Conservation (phyloP, 2,797 vertebrate species). For the Trematomus bernacchii region DNA sequence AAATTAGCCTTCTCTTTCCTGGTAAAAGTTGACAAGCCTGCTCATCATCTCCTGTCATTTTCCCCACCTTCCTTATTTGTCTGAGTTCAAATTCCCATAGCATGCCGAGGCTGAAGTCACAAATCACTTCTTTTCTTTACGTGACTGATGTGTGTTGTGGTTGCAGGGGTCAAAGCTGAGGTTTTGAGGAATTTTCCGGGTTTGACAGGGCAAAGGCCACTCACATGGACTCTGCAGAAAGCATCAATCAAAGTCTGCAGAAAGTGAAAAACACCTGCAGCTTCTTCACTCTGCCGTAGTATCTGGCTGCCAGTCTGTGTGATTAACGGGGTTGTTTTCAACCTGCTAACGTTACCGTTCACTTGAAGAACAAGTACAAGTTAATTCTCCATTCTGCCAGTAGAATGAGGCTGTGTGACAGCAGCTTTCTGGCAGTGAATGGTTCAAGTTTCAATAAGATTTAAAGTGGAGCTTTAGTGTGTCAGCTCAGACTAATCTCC, state of each 20-base stretch:
- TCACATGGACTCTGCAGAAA: neutral
- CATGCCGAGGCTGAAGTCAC: neutral
- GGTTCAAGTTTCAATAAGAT: constrained; percentile 13
- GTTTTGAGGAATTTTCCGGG: neutral
- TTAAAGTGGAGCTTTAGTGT: neutral
- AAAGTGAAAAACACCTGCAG: constrained; percentile 1
- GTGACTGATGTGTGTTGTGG: neutral
- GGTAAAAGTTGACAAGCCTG: constrained; percentile 12
- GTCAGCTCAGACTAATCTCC: neutral
- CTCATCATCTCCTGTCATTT: too few species aligned
- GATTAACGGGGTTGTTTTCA: neutral
- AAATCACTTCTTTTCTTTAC: neutral
- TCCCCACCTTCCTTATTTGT: too few species aligned
- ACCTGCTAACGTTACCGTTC: neutral
- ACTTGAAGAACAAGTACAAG: neutral
- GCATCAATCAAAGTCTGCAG: constrained; percentile 25
- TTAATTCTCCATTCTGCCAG: neutral
- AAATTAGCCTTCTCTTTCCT: constrained; percentile 1
- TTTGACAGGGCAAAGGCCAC: neutral
- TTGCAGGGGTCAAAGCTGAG: neutral
- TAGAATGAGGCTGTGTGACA: too few species aligned
- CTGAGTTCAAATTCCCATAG: too few species aligned
- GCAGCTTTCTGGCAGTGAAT: neutral
- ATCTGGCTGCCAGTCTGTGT: constrained; percentile 7
- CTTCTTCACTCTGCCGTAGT: neutral